These are phyloP conservation scores for Rhodinocichla rosea DNA, from an alignment of 2,113 vertebrate species.

Conservation along the genomic window DNA sequence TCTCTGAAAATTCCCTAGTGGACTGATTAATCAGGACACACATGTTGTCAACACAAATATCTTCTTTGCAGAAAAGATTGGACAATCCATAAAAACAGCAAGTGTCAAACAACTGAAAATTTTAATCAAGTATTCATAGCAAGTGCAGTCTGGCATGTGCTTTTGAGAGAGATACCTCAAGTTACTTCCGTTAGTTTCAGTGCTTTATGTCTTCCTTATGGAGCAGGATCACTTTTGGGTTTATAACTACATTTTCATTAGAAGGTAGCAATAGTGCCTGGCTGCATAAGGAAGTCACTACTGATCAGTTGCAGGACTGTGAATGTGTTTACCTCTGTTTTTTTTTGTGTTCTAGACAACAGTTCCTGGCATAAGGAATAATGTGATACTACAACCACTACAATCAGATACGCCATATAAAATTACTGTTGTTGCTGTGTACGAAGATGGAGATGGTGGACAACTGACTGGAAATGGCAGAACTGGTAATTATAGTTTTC, in stretches of 20 bases:
- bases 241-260: background rate
- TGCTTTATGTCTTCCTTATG: background rate
- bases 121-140: background rate
- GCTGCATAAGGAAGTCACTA: background rate
- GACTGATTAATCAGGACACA: background rate
- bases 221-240: background rate
- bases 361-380: constrained; percentile 94
- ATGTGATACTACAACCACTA: constrained; percentile 85
- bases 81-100: background rate
- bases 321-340: background rate
- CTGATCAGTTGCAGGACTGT: background rate
- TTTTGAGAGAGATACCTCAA: background rate
- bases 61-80: background rate
- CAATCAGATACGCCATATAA: constrained; percentile 89
- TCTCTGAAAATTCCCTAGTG: background rate
- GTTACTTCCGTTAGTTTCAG: background rate
- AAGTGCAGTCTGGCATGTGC: background rate
- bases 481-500: constrained; percentile 77
- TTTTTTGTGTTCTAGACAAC: constrained; percentile 74
- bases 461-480: constrained; percentile 85
- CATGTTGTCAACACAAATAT: background rate
- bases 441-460: constrained; percentile 88
- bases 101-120: background rate
- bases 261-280: background rate
- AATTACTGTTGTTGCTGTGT: constrained; percentile 91